Base-by-base conservation (phyloP, 2,888 invertebrate genomes). In the Zygothrica quintamaculata region DNA sequence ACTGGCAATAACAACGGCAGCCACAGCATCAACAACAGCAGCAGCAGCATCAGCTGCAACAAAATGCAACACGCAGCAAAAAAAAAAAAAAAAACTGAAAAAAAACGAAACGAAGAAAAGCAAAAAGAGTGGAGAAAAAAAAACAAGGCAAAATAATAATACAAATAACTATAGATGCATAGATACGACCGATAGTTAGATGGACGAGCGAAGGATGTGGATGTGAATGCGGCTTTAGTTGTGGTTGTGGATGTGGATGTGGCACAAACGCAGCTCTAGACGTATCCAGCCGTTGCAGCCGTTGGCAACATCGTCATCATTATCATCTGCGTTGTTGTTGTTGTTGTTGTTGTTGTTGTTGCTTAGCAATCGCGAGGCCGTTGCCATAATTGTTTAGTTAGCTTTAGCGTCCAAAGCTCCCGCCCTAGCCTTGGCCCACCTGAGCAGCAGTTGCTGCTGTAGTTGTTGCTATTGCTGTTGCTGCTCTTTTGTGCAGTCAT, bases 151-250 rank as follows among this genome's bases (percentile, higher is more conserved):
- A 84, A 81, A 81, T 87, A 80, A 80, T 86, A 81, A 81, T 81
- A 81, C 80, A 81, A 81, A 81, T 81, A 81, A 81, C 84, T 87
- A 81, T 81, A 84, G 87, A 81, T 80, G 80, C 80, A 80, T 80
- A 87, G 87, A 81, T 81, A 86, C 57, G 67, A 66, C 65, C 75
- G 75, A 80, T 84, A 86, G 80, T 84, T 87, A 84, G 80, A 81
- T 84, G 81, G 60, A 80, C 70, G 69, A 80, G 60, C 78, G 65
- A 67, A 79, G 79, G 79, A 82, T 77, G 80, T 67, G 75, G 37
- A 25, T 46, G 22, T 44, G 44, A 16, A 25, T 29, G 15, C 6
- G 29, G 15, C 2, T 31, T 50, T 15, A 16, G 13, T 0, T 36
- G 15, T n/a, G 29, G 15, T 5, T 31, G 56, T 15, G 26, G 13